Conservation (phyloP, 64 coral and sea anemone genomes). For the Platygyra sinensis region DNA sequence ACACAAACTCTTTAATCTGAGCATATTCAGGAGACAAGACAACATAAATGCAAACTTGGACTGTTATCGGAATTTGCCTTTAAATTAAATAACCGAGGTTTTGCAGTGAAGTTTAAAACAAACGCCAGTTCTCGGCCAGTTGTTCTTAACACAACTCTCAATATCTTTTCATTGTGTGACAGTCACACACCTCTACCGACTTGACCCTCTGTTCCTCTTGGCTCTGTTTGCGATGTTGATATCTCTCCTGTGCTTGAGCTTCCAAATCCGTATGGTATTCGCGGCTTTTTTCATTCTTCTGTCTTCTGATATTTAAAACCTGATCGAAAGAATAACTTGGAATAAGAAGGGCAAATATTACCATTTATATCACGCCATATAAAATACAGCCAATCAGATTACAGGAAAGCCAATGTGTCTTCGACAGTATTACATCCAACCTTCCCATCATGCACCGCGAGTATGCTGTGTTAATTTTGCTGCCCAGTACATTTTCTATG, state of each 20-base stretch:
- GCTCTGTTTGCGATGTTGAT: conserved; percentile 49
- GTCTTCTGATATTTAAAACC: conserved; percentile 62
- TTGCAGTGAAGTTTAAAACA: no score
- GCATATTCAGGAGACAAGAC: neutral
- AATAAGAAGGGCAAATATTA: neutral
- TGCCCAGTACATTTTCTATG: no score
- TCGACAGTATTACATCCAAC: no score
- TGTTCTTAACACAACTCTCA: neutral
- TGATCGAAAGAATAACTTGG: neutral
- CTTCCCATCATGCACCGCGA: no score
- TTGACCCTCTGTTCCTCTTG: conserved; percentile 50
- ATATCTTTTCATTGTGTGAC: neutral
- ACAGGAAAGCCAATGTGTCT: no score
- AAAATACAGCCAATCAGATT: neutral
- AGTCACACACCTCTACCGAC: conserved; percentile 50
- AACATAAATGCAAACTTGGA: no score
- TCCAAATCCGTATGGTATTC: conserved; percentile 71
- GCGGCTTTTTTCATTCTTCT: conserved; percentile 77
- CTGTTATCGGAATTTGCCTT: no score
- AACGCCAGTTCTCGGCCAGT: neutral
- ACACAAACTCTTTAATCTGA: neutral
- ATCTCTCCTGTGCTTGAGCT: conserved; percentile 50
- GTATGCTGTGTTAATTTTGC: no score
- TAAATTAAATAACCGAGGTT: no score
- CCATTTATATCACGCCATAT: neutral